Conservation (phyloP, 2,113 vertebrate species). For the Hippocampus barbouri region DNA sequence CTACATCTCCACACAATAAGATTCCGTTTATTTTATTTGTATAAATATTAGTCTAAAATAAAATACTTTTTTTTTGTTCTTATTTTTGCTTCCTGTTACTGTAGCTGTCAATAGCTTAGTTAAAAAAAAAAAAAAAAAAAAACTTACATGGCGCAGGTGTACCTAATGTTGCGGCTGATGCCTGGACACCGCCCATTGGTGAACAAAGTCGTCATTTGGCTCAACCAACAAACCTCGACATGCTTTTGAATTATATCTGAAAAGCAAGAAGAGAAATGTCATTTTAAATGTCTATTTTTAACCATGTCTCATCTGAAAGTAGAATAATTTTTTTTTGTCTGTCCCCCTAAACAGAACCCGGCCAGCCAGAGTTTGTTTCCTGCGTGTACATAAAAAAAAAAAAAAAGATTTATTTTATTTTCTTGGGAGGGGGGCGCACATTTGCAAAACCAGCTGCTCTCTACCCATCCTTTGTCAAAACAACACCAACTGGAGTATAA, state of each 20-base stretch:
- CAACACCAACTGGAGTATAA: constrained; percentile 9
- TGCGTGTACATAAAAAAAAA: constrained; percentile 17
- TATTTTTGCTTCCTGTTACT: background rate
- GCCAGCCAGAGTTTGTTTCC: constrained; percentile 62
- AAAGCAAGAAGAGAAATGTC: background rate
- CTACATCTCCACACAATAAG: no score
- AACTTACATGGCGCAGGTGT: background rate
- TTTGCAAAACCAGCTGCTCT: constrained; percentile 96
- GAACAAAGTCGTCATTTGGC: constrained; percentile 73
- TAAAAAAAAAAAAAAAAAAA: background rate
- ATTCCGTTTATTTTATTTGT: no score
- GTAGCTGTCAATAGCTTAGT: background rate
- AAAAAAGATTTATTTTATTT: no score
- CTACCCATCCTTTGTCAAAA: constrained; percentile 8
- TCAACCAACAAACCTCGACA: constrained; percentile 44
- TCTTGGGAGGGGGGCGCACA: constrained; percentile 22
- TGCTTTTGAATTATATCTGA: constrained; percentile 10
- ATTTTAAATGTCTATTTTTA: background rate
- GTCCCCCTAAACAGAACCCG: constrained; percentile 28
- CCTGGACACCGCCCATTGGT: constrained; percentile 37
- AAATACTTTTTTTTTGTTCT: no score
- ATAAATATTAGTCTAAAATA: no score
- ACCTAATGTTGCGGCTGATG: background rate
- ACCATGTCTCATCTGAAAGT: constrained; percentile 11
- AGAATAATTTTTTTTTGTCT: background rate